phyloP scores from a whole-genome alignment of 2,797 vertebrate genomes.

The Enteromius anoplus region DNA sequence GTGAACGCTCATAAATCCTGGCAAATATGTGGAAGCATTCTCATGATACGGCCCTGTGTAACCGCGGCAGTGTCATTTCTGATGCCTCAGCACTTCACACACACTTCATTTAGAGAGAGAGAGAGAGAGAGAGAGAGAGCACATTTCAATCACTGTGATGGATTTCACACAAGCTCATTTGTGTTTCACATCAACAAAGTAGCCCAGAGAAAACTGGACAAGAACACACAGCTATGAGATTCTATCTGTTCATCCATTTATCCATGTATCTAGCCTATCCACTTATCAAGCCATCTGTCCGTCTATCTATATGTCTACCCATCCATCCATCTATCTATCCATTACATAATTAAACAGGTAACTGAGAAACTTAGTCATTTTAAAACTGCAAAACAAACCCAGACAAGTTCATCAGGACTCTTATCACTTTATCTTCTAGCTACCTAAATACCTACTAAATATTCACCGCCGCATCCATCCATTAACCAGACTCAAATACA shows the following conservation, averaged over 20 bases:
- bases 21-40: constrained; percentile 28
- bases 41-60: constrained; percentile 33
- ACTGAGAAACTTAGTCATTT: background rate
- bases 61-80: constrained; percentile 32
- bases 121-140: background rate
- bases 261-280: background rate
- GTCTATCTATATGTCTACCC: background rate
- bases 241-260: background rate
- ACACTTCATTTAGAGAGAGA: constrained; percentile 46
- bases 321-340: background rate
- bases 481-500: background rate
- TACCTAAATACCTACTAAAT: background rate
- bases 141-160: constrained; percentile 44
- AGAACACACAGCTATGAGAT: constrained; percentile 6
- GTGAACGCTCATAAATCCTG: constrained; percentile 45
- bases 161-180: constrained; percentile 34
- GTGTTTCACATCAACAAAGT: constrained; percentile 32
- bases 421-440: background rate
- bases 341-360: background rate
- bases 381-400: background rate
- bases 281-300: background rate
- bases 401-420: background rate
- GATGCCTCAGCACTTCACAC: constrained; percentile 52
- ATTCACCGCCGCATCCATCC: background rate
- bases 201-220: constrained; percentile 1